Evolutionary conservation across 2,888 invertebrate species (phyloP).

Genomic region (Sphaerophoria taeniata): DNA sequence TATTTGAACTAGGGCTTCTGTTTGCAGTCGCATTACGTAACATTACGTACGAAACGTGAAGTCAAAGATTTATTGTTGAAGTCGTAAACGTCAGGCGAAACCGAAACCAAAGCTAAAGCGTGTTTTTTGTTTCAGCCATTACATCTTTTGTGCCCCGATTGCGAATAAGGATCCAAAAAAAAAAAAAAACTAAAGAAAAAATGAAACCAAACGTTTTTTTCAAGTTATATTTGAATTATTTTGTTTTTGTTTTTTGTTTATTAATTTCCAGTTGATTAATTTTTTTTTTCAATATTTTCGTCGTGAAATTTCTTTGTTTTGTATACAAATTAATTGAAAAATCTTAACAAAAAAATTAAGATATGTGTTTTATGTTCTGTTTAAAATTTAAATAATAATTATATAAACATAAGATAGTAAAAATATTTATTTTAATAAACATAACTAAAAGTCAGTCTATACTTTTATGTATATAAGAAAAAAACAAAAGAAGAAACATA

Average conservation of each 20-base stretch:
- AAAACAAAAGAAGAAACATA: neutral
- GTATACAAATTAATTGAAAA: constrained; percentile 61
- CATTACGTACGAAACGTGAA: no score
- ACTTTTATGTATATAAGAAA: constrained; percentile 14
- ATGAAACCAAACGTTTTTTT: constrained; percentile 44
- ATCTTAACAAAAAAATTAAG: constrained; percentile 62
- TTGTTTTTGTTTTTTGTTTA: constrained; percentile 41
- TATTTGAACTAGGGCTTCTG: no score
- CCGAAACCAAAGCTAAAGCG: no score
- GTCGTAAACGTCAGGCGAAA: no score
- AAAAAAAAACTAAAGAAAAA: constrained; percentile 18
- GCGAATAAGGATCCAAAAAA: neutral
- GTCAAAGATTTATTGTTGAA: no score
- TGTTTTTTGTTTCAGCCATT: no score
- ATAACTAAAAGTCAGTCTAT: constrained; percentile 72
- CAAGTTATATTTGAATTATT: constrained; percentile 52
- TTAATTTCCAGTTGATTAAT: constrained; percentile 55
- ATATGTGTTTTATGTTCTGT: constrained; percentile 51
- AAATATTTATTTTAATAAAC: constrained; percentile 53
- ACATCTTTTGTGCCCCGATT: neutral
- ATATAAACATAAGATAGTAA: constrained; percentile 50
- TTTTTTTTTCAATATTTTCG: constrained; percentile 49
- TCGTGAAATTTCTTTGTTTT: constrained; percentile 47
- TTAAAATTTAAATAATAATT: constrained; percentile 15
- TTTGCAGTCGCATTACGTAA: no score